Conservation (phyloP, 2,888 invertebrate species). For the Calameuta idolon region DNA sequence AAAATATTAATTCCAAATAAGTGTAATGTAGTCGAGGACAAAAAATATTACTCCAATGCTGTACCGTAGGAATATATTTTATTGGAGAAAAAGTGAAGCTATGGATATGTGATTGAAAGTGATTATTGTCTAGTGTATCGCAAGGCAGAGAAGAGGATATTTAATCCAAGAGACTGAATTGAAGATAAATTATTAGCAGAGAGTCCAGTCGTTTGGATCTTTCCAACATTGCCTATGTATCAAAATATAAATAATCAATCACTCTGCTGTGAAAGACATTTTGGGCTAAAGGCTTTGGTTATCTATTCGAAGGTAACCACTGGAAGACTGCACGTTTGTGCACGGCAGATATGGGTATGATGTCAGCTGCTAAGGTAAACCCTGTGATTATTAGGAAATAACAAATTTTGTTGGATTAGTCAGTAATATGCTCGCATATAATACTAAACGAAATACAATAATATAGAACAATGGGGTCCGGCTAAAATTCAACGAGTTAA, state of each 20-base stretch:
- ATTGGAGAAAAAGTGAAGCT: neutral
- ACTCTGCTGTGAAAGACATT: constrained; percentile 41
- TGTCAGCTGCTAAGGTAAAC: constrained; percentile 66
- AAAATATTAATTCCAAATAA: neutral
- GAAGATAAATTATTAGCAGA: neutral
- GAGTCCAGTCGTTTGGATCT: constrained; percentile 20
- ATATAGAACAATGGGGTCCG: constrained; percentile 52
- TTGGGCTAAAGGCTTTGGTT: constrained; percentile 28
- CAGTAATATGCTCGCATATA: constrained; percentile 44
- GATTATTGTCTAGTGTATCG: neutral
- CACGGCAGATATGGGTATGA: constrained; percentile 61
- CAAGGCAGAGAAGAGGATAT: neutral
- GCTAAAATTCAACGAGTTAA: constrained; percentile 58
- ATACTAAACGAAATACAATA: constrained; percentile 57
- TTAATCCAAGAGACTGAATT: neutral
- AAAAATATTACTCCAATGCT: neutral
- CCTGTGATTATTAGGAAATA: constrained; percentile 66
- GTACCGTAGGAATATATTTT: neutral
- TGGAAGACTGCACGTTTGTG: constrained; percentile 60
- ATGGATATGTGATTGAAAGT: neutral
- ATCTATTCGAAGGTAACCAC: constrained; percentile 57
- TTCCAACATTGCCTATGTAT: constrained; percentile 41
- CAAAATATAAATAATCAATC: constrained; percentile 46
- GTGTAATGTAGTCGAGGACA: neutral
- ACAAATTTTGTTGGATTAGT: constrained; percentile 60